Conservation (phyloP, 2,888 invertebrate genomes). For the Drosophila mimetica region DNA sequence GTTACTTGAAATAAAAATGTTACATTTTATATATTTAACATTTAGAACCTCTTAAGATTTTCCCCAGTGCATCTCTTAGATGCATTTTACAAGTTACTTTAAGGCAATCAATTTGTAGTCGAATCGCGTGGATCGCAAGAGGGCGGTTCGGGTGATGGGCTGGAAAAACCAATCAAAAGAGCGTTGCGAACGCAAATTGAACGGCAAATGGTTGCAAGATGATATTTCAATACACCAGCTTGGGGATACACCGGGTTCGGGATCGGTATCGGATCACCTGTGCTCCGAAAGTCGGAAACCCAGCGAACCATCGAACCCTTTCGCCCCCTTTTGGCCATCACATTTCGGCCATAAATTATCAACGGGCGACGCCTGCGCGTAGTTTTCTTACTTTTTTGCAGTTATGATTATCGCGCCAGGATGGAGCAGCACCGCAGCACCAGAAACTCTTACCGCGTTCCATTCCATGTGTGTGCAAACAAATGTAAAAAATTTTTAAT, state of each 20-base stretch:
- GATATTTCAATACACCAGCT: conserved; percentile 73
- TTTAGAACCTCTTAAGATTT: rapidly evolving
- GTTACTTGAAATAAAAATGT: background rate
- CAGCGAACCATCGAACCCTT: background rate
- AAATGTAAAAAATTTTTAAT: conserved; percentile 81
- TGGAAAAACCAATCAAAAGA: conserved; percentile 75
- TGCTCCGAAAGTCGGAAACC: conserved; percentile 6
- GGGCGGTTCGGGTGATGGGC: conserved; percentile 25
- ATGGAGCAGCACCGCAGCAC: too few relatives aligned
- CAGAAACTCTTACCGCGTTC: too few relatives aligned
- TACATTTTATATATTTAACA: background rate
- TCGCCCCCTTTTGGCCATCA: background rate
- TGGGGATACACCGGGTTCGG: too few relatives aligned
- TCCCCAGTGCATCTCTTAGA: conserved; percentile 48
- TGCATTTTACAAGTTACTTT: conserved; percentile 79
- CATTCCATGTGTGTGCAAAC: conserved; percentile 72
- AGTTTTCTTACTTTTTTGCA: conserved; percentile 77
- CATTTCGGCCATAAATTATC: conserved; percentile 69
- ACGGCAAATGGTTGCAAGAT: conserved; percentile 78
- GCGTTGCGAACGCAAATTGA: conserved; percentile 78
- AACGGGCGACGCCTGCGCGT: conserved; percentile 76
- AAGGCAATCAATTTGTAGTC: conserved; percentile 80
- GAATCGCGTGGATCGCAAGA: conserved; percentile 25
- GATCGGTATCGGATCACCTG: conserved; percentile 38
- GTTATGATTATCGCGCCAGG: conserved; percentile 79